These are phyloP conservation scores for Ganaspis sp. DNA, from an alignment of 1,140 invertebrate genomes.

Conservation along the genomic window DNA sequence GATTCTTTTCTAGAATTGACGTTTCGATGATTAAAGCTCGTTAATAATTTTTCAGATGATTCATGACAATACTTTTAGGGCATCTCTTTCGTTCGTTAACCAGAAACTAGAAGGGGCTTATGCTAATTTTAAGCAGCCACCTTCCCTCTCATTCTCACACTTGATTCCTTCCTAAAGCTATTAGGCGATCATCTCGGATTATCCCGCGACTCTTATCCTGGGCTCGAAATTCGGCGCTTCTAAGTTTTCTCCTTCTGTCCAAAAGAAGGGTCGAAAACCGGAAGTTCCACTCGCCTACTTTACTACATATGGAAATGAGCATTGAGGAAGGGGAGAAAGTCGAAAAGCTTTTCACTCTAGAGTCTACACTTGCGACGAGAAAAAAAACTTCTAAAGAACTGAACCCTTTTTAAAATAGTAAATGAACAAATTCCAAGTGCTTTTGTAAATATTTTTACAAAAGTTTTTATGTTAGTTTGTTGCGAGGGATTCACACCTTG, in stretches of 20 bases:
- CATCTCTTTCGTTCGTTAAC: slow-evolving; percentile 68
- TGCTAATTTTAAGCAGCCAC: slow-evolving; percentile 67
- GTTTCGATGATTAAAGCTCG: no score
- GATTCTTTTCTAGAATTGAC: no score
- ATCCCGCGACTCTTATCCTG: slow-evolving; percentile 68
- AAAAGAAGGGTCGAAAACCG: slow-evolving; percentile 18
- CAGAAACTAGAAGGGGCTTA: slow-evolving; percentile 63
- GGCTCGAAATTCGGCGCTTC: slow-evolving; percentile 70
- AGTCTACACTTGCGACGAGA: no score
- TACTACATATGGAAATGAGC: slow-evolving; percentile 17
- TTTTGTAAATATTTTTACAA: no score
- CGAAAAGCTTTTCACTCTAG: slow-evolving; percentile 38
- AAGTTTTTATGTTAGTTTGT: slow-evolving; percentile 51
- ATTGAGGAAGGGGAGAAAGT: not conserved
- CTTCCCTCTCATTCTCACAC: slow-evolving; percentile 54
- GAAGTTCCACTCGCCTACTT: not conserved
- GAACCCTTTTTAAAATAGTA: no score
- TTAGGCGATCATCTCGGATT: slow-evolving; percentile 76
- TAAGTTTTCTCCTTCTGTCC: slow-evolving; percentile 65
- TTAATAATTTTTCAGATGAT: slow-evolving; percentile 52
- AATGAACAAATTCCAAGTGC: no score
- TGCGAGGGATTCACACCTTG: slow-evolving; percentile 40
- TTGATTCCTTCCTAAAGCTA: slow-evolving; percentile 76
- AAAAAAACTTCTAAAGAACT: no score
- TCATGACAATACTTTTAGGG: slow-evolving; percentile 68